Evolutionary conservation across 2,113 vertebrate species (phyloP), one percentile per base, ranked within the genome.

Genomic region (Coturnix japonica): DNA sequence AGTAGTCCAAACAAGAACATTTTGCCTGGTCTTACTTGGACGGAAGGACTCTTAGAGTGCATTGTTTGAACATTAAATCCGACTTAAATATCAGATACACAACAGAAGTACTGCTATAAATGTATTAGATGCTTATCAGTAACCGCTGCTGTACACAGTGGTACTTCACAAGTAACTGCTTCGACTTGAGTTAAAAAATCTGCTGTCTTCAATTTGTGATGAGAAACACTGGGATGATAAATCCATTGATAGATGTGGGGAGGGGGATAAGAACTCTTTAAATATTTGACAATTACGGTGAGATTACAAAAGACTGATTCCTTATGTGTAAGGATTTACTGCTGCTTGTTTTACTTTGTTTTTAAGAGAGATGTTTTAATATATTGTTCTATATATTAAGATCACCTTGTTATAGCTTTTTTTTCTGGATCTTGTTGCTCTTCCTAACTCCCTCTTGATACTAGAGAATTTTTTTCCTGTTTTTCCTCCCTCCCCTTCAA

Each of bases 1-100:
- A 74, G 33, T 74, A 72, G 35, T 39, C 53, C 21, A 81, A 13
- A 28, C 44, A 13, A 44, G 46, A 74, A 41, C 61, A 26, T 81
- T 67, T 83, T 75, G 35, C 13, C 10, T 43, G 31, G 15, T 81
- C 47, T 90, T 77, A 39, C 2, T 65, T 56, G 47, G 23, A 23
- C 80, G 47, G 44, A 43, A 77, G 39, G 74, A 23, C 90, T 87
- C 39, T 65, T 81, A 28, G 47, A 60, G 57, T 47, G 93, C 54
- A n/a, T 25, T 65, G 14, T 86, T 84, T 59, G 65, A 77, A 70
- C 39, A 43, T 51, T 91, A 60, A 82, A 33, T 20, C 18, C 61
- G 19, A 37, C 90, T 90, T 75, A 53, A 90, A 73, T 91, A 88
- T 88, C 21, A 94, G 81, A 86, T 66, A 33, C 64, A 26, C 26